Evolutionary conservation across 2,113 vertebrate genomes (phyloP).

Genomic region (Coreoperca whiteheadi): DNA sequence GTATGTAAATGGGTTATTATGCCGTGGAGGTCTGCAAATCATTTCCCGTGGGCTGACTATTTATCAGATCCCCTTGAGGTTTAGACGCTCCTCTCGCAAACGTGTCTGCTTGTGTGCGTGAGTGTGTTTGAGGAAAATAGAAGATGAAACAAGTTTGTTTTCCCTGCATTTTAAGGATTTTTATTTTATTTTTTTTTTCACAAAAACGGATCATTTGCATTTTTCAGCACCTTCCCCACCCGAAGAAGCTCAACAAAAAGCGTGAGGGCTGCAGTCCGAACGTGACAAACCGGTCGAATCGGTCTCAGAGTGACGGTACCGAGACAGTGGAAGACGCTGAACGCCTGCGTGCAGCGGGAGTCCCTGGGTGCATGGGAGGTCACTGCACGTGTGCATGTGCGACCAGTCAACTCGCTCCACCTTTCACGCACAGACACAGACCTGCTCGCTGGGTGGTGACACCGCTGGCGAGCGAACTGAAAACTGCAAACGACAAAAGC

Average conservation of each 20-base stretch:
- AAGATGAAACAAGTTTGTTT: conserved; percentile 4
- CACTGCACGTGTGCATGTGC: conserved; percentile 12
- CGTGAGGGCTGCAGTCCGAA: conserved; percentile 3
- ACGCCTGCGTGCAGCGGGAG: neutral
- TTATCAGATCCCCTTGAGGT: conserved; percentile 71
- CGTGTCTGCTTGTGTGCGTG: conserved; percentile 26
- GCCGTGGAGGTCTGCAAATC: conserved; percentile 72
- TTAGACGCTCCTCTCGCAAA: conserved; percentile 61
- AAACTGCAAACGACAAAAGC: conserved; percentile 81
- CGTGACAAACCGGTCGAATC: conserved; percentile 10
- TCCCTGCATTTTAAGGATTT: neutral
- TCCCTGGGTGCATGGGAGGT: conserved; percentile 34
- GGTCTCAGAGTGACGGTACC: neutral
- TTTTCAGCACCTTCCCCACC: conserved; percentile 27
- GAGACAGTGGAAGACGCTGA: neutral
- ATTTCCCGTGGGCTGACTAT: conserved; percentile 77
- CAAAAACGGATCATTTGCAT: conserved; percentile 21
- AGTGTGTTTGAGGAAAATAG: neutral
- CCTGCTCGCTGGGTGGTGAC: conserved; percentile 84
- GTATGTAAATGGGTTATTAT: conserved; percentile 72
- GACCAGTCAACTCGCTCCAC: conserved; percentile 29
- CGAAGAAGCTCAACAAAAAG: neutral
- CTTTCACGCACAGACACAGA: conserved; percentile 54
- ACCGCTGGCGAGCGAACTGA: conserved; percentile 77
- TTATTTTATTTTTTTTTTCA: too few species aligned